Evolutionary conservation across 2,113 vertebrate species (phyloP).

Genomic region (Heterocephalus glaber): DNA sequence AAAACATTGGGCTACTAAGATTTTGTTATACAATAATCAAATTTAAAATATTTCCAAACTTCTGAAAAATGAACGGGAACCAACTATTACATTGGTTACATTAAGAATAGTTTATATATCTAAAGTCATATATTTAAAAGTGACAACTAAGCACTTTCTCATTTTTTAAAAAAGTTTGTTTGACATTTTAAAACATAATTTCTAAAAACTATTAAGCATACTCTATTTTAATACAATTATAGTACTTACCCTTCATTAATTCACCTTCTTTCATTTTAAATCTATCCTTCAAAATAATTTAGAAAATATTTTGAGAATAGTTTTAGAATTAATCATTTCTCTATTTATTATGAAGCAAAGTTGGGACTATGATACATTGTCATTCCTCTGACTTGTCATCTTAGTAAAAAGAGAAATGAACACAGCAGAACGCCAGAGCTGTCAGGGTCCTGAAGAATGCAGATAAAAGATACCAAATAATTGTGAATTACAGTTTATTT

Average conservation of each 20-base stretch:
- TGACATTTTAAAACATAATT: neutral
- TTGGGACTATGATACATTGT: neutral
- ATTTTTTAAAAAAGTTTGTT: neutral
- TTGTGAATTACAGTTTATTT: constrained; percentile 74
- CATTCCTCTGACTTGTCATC: constrained; percentile 26
- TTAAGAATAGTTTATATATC: neutral
- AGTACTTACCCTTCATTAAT: neutral
- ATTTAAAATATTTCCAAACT: neutral
- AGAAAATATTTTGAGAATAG: neutral
- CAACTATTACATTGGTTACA: neutral
- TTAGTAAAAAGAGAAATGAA: constrained; percentile 58
- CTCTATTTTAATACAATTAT: neutral
- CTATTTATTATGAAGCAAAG: constrained; percentile 40
- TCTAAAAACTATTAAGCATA: neutral
- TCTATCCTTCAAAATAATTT: neutral
- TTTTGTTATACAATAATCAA: neutral
- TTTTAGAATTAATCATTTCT: neutral
- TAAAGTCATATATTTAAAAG: neutral
- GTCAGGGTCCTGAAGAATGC: constrained; percentile 59
- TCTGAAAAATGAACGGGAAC: neutral
- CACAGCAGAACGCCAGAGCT: constrained; percentile 71
- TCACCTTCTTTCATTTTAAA: neutral
- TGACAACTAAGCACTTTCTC: neutral
- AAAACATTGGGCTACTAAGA: neutral
- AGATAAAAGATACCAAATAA: constrained; percentile 73